Base-by-base conservation (phyloP, 2,113 vertebrate genomes). In the Tretioscincus oriximinensis region DNA sequence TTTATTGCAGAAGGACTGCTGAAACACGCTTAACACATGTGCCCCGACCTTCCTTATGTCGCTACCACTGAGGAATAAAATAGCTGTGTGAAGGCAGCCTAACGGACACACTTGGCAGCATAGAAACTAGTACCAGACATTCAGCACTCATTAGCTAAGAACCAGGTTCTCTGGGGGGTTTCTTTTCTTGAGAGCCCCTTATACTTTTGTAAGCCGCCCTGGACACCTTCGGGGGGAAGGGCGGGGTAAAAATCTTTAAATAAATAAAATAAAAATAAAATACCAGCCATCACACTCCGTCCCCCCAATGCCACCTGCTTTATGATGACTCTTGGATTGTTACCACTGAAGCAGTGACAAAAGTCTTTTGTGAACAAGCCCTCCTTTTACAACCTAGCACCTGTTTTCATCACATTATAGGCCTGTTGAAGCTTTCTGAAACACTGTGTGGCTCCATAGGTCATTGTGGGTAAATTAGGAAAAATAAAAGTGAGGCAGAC, bases 321-420 rank as follows among this genome's bases (percentile, higher is more conserved):
- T 65, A 41, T 6, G 4, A 71, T 6, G 84, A 51, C 78, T 85
- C 47, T 41, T 35, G 24, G 70, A 45, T 12, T 71, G 73, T 86
- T 78, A 77, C 28, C 76, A 28, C 85, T 87, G 73, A 76, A 83
- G 9, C 3, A 11, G 80, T 4, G 29, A 80, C 60, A 88, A 91
- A 87, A 81, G 0, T 1, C 64, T 78, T 81, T 58, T 87, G 54
- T 86, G 84, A 88, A 88, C 63, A 64, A 92, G 87, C 31, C 4
- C 7, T 76, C 76, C 84, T 78, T 84, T 71, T 61, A 70, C 26
- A 66, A 84, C 81, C 54, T 68, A 78, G 63, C 87, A 90, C 84
- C 88, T 90, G 89, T 54, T 67, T 86, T 69, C 58, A 31, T 76
- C 76, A 75, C 85, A 81, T 60, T 63, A 14, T 60, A 22, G 2